phyloP scores from a whole-genome alignment of 2,113 vertebrate genomes.

The Anoura caudifer region DNA sequence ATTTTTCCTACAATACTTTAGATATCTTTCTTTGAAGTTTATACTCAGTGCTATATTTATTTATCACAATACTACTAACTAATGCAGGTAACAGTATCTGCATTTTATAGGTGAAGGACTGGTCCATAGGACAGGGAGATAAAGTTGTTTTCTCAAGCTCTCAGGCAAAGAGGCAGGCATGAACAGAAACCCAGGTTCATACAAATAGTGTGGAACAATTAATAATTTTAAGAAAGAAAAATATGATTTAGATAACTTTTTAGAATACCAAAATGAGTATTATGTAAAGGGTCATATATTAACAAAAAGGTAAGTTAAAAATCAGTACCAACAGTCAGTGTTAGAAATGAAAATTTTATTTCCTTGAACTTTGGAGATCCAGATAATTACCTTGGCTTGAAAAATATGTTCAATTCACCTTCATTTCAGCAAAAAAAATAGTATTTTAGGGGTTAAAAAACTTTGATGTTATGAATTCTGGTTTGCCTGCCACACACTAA shows the following conservation, averaged over 20 bases:
- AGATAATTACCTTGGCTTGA: not conserved
- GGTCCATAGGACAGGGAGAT: not conserved
- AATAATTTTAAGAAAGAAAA: not conserved
- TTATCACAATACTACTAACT: not conserved
- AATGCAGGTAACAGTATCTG: not conserved
- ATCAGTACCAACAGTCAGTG: not conserved
- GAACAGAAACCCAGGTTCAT: not conserved
- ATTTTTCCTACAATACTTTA: not conserved
- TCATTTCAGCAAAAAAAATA: not conserved
- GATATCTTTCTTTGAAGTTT: not conserved
- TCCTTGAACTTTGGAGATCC: not conserved
- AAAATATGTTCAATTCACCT: not conserved
- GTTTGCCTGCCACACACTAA: not conserved
- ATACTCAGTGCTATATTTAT: not conserved
- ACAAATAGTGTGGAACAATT: not conserved
- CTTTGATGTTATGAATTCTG: not conserved
- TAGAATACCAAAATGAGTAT: not conserved
- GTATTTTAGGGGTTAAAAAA: not conserved
- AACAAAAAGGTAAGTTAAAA: not conserved
- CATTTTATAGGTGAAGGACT: not conserved
- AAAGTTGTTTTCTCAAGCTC: not conserved
- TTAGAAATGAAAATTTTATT: not conserved
- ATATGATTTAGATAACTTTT: not conserved
- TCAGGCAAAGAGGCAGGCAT: not conserved
- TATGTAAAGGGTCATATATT: not conserved